These are phyloP conservation scores for Acanthisitta chloris DNA, from an alignment of 2,113 vertebrate genomes.

Conservation along the genomic window DNA sequence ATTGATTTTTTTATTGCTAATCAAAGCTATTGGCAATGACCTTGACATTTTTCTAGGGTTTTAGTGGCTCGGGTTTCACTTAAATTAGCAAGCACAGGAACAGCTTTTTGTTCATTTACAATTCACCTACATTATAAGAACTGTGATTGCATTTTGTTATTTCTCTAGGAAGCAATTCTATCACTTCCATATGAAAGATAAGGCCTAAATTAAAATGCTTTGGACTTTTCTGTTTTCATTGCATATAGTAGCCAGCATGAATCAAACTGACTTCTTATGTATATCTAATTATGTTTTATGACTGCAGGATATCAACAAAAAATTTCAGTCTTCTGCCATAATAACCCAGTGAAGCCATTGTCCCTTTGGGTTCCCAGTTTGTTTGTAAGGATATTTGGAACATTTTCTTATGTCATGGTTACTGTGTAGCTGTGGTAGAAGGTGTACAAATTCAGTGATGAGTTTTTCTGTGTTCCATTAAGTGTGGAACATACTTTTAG, in stretches of 20 bases:
- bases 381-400: not conserved
- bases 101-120: not conserved
- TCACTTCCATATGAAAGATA: not conserved
- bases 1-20: slow-evolving; percentile 51
- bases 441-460: not conserved
- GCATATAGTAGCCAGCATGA: not conserved
- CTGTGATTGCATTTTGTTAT: not conserved
- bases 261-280: not conserved
- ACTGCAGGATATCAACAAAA: not conserved
- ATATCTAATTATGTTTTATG: not conserved
- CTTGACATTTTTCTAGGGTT: slow-evolving; percentile 53
- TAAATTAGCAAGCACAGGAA: slow-evolving; percentile 24
- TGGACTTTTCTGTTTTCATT: not conserved
- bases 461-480: not conserved
- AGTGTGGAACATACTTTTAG: not conserved
- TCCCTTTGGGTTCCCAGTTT: not conserved
- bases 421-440: not conserved
- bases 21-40: slow-evolving; percentile 46
- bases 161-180: not conserved
- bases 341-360: not conserved
- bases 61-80: slow-evolving; percentile 55
- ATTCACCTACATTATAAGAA: not conserved
- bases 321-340: not conserved
- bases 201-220: not conserved
- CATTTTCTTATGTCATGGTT: not conserved